Evolutionary conservation across 2,888 invertebrate species (phyloP), one percentile per base, ranked within the genome.

Genomic region (Eremobia ochroleuca): DNA sequence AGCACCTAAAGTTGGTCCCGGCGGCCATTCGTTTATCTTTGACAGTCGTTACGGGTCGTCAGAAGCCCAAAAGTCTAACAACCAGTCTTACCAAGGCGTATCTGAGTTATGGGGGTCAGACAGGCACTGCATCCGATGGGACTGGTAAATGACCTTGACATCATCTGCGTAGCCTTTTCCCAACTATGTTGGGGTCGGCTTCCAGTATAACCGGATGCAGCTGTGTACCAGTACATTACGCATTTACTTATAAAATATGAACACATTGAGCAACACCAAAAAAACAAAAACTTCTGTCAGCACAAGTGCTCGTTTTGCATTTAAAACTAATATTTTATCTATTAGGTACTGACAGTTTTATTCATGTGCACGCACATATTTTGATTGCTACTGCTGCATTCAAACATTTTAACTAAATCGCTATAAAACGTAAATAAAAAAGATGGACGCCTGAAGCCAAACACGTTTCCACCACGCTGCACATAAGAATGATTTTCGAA

Each of bases 351-450:
- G 72, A 43, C 64, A 43, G 66, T 87, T 84, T 84, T 87, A 85
- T 84, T 84, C 85, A 76, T 74, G 37, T 69, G 71, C 61, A 70
- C 64, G 81, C 59, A 73, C 64, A 66, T 87, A 73, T 67, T 79
- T 73, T 70, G 40, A 85, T 76, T 73, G 81, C 69, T 59, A 58
- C 73, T 66, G 66, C 80, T 49, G 40, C 21, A 31, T 59, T 73
- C 55, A 79, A 84, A 76, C 83, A 76, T 76, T 86, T 76, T 40
- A 79, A 76, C 75, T 76, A 83, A 79, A 76, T 74, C 43, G 66
- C 34, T 73, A 18, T 69, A 37, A 69, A 73, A 66, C 37, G 65
- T 46, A 75, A 46, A 75, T 71, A 75, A 83, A 83, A 79, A 52
- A 64, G 58, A 78, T 40, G 25, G 13, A 74, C 77, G 73, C 64